Evolutionary conservation across 2,113 vertebrate species (phyloP), one percentile per base, ranked within the genome.

Genomic region (Channa argus): DNA sequence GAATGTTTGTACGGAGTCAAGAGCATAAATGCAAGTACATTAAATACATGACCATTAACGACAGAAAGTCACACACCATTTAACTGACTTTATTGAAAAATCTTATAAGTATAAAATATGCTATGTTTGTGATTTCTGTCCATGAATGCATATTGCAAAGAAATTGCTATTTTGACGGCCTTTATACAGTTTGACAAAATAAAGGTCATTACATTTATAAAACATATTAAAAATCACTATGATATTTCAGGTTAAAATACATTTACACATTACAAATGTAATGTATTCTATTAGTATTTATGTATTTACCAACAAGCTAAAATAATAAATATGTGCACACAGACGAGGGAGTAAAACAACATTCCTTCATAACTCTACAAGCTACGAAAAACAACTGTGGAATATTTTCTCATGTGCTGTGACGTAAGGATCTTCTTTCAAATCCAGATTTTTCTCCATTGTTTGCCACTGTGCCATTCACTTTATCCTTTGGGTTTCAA

Each of bases 21-120:
- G 49, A 15, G 7, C 5, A 50, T 8, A 50, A 4, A 5, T 4
- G 6, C 39, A 24, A 9, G 10, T 33, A 15, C 1, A 58, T n/a
- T 2, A 49, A 0, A 11, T 33, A 6, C 1, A 4, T 41, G 5
- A 55, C 10, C 15, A 71, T 14, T 2, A 11, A 33, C n/a, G 8
- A 78, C 65, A 82, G 55, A 37, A 60, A 2, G 38, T 41, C 44
- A 61, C 2, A n/a, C 34, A 68, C 36, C 3, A 62, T 82, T 70
- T 63, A 82, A 60, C 34, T 75, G 55, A 71, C 68, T 91, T 89
- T 90, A 86, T 83, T 87, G 58, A 85, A 91, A 86, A 86, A 73
- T 37, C 3, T 44, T 34, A 12, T 24, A 56, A 63, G 63, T 85
- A 86, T 78, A 92, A 92, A 87, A 85, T 79, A 85, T 64, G 74